Base-by-base conservation (phyloP, 2,113 vertebrate species). In the Galemys pyrenaicus region DNA sequence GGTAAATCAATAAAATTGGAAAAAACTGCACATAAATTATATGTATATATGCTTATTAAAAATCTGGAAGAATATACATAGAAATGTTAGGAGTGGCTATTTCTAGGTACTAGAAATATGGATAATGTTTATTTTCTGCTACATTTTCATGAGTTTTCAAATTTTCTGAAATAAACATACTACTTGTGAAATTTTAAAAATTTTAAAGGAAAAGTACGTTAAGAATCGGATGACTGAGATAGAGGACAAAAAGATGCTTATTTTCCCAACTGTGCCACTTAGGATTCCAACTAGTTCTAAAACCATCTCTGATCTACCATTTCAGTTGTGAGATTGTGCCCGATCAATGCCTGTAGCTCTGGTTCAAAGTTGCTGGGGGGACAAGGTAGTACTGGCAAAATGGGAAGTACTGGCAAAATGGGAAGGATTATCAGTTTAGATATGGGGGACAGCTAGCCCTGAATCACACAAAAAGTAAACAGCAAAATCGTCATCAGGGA, bases 311-410 rank as follows among this genome's bases (percentile, higher is more conserved):
- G n/a, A 81, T 56, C n/a, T 44, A 91, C n/a, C 26, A 68, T 89
- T 92, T 95, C 4, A 30, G 64, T 44, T 85, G 85, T 70, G 35
- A 82, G 30, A 75, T 64, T 86, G 65, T 77, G 10, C 20, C 82
- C 30, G 89, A 94, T 92, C n/a, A 68, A 32, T 70, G 26, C 49
- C n/a, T 58, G 8, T 15, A 30, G 16, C 17, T 68, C 37, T 60
- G 58, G 19, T 83, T 94, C 58, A 73, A 54, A 91, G 68, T 75
- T 91, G 44, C 77, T 92, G 39, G 24, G 41, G n/a, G 89, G 41
- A 94, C n/a, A 90, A 92, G 64, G 64, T 17, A 94, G n/a, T 24
- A 73, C 41, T n/a, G 41, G 85, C 77, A 35, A 85, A 64, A 77
- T 60, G 56, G 71, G 54, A 92, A 84, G 77, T 24, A 73, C 41